Base-by-base conservation (phyloP, 2,888 invertebrate species). In the Agrotis segetum region DNA sequence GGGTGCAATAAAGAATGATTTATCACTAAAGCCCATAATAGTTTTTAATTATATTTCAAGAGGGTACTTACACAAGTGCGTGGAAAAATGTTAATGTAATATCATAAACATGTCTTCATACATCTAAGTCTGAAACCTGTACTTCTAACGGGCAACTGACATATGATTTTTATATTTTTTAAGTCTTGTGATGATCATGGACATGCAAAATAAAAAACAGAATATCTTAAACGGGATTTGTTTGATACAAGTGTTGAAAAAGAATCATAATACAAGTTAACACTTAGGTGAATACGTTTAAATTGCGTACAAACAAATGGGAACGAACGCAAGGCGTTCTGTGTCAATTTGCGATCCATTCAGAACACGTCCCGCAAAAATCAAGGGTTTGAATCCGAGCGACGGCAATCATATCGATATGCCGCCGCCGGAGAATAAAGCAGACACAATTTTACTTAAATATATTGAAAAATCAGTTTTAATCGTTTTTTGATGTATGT, bases 1-100 rank as follows among this genome's bases (percentile, higher is more conserved):
- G 94, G 94, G 91, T 92, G 90, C 88, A 86, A 89, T 92, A 93
- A 92, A 94, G 90, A 85, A 91, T 94, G 95, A 95, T 95, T 94
- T 94, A 95, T 92, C 81, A 84, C 85, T 75, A 59, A 73, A 85
- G 67, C 83, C 88, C 87, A 92, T 94, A 94, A 95, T 94, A 93
- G 90, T 89, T 92, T 94, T 93, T 93, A 95, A 95, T 95, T 94
- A 94, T 90, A 89, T 88, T 93, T 92, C 90, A 89, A 92, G 91
- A 90, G 89, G 90, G 87, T 86, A 81, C 40, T 40, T 40, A 40
- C 71, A 58, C 69, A 68, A 71, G 67, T 81, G 72, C 75, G 70
- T 81, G 76, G 76, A 84, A 74, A 73, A 71, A 78, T 84, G 64
- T 71, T 80, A 77, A 79, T 77, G 50, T 49, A 59, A 49, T 66